Conservation (phyloP, 2,113 vertebrate species). For the Sus scrofa region DNA sequence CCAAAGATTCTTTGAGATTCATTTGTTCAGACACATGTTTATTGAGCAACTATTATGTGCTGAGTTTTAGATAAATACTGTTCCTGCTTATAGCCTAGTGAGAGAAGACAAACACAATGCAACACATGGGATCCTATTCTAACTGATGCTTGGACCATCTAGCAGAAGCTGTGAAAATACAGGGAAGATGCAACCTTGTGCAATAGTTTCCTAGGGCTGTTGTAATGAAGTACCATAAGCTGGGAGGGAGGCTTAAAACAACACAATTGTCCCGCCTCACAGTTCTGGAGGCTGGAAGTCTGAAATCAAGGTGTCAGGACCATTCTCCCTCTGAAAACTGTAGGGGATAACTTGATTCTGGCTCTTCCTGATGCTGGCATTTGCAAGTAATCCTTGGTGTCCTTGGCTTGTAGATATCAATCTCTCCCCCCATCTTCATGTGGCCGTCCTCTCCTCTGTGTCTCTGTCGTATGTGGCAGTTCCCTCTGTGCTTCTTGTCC, state of each 20-base stretch:
- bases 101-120: neutral
- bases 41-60: neutral
- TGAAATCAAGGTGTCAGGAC: neutral
- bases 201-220: neutral
- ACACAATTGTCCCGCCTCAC: neutral
- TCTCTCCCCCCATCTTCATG: neutral
- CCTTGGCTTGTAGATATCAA: neutral
- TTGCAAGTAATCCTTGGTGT: neutral
- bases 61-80: neutral
- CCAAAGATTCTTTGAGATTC: neutral
- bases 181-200: neutral
- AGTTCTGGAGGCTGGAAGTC: neutral
- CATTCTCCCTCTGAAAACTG: neutral
- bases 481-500: neutral
- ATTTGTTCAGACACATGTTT: neutral
- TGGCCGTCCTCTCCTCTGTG: neutral
- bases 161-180: neutral
- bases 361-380: neutral
- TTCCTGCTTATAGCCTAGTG: neutral
- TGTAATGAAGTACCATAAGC: neutral
- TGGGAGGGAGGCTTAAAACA: neutral
- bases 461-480: neutral
- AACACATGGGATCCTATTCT: neutral
- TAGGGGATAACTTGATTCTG: neutral
- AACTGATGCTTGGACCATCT: neutral